Evolutionary conservation across 1,140 invertebrate species (phyloP), one percentile per base, ranked within the genome.

Genomic region (Mercenaria mercenaria): DNA sequence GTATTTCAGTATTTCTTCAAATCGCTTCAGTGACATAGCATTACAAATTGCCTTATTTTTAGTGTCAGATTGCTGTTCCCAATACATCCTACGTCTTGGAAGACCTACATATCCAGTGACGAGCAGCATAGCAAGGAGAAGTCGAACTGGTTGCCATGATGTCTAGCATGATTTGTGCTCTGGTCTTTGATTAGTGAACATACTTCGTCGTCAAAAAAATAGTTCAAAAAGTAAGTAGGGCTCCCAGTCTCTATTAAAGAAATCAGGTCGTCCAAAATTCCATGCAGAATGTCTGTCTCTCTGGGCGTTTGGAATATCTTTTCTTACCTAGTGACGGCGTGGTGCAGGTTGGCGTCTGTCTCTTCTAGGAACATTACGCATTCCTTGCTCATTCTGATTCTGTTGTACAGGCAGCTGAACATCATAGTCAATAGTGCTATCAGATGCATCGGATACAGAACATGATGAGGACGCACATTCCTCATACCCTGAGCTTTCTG

Each of bases 41-140:
- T 43, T 59, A 26, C 20, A 47, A 59, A 85, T 64, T 43, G 81
- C 52, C 34, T 85, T 67, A 23, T 85, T n/a, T n/a, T 61, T 34
- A 18, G 77, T 29, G 52, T 91, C 85, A 18, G 72, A 32, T 61
- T 88, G 77, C 18, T 39, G 64, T 80, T 47, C 13, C 85, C 85
- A 91, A 52, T 88, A 88, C 85, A 91, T 88, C 47, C 74, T 41
- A 59, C 85, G 41, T 56, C 90, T 81, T 29, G 83, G 84, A 56
- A 83, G 77, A 50, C 26, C 18, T 59, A 26, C 39, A 82, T 72
- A 85, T 67, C 83, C 84, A 34, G 90, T 67, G 15, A 87, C 41
- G 41, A 81, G 59, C 23, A 82, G 67, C 37, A 88, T 87, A 34
- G 29, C 74, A 79, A 87, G 32, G n/a, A 88, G 59, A 81, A 52